phyloP scores from a whole-genome alignment of 2,888 invertebrate species.

The Deilephila elpenor region DNA sequence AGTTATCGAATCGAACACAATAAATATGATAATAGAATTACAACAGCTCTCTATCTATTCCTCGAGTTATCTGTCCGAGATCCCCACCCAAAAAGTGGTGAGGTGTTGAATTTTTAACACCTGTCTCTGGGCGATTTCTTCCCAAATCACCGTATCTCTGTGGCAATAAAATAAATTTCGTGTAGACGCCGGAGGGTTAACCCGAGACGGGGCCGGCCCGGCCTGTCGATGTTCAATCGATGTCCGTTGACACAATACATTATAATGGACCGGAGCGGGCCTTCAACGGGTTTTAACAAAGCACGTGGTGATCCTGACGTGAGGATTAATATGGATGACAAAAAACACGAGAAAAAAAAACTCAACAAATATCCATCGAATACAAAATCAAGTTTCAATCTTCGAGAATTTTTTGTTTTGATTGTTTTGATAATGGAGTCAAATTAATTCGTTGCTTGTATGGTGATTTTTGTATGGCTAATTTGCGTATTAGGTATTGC shows the following conservation, averaged over 20 bases:
- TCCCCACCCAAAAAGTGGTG: slow-evolving; percentile 71
- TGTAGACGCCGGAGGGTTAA: slow-evolving; percentile 82
- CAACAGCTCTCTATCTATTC: slow-evolving; percentile 77
- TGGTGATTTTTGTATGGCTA: slow-evolving; percentile 47
- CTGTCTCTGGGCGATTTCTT: slow-evolving; percentile 82
- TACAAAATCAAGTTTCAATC: slow-evolving; percentile 73
- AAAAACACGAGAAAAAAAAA: slow-evolving; percentile 60
- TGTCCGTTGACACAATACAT: slow-evolving; percentile 84
- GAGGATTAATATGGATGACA: slow-evolving; percentile 82
- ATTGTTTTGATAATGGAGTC: slow-evolving; percentile 64
- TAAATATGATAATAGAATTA: slow-evolving; percentile 75
- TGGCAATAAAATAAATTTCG: slow-evolving; percentile 83
- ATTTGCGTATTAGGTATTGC: slow-evolving; percentile 38
- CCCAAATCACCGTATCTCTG: slow-evolving; percentile 82
- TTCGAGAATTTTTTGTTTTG: slow-evolving; percentile 65
- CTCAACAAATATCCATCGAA: slow-evolving; percentile 67
- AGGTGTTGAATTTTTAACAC: slow-evolving; percentile 83
- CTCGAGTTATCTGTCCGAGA: slow-evolving; percentile 72
- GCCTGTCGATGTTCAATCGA: slow-evolving; percentile 82
- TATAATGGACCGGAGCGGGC: slow-evolving; percentile 78
- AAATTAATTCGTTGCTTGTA: slow-evolving; percentile 68
- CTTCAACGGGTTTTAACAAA: slow-evolving; percentile 82
- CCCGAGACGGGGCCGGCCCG: slow-evolving; percentile 61
- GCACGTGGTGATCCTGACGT: slow-evolving; percentile 83
- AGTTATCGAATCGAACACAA: slow-evolving; percentile 61